Conservation (phyloP, 2,113 vertebrate species). For the Phoxinus phoxinus region DNA sequence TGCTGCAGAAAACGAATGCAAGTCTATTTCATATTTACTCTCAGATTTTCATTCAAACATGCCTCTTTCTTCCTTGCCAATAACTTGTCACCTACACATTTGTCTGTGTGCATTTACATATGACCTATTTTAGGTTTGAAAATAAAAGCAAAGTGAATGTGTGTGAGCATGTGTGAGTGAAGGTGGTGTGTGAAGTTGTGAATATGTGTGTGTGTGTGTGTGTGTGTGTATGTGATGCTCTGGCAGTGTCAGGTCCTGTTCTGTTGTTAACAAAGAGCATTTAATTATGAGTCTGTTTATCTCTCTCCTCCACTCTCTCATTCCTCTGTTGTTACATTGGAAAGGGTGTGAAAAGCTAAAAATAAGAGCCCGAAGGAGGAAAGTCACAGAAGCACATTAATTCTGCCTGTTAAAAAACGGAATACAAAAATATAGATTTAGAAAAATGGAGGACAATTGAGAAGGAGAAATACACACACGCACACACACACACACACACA, state of each 20-base stretch:
- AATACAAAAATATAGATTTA: conserved; percentile 62
- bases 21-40: conserved; percentile 12
- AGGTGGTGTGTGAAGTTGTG: conserved; percentile 58
- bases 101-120: conserved; percentile 65
- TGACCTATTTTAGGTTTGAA: conserved; percentile 65
- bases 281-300: conserved; percentile 75
- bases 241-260: conserved; percentile 61
- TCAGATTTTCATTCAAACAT: conserved; percentile 20
- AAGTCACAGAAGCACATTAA: conserved; percentile 49
- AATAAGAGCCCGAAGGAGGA: conserved; percentile 69
- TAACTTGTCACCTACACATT: conserved; percentile 54
- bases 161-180: conserved; percentile 47
- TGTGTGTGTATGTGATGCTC: background rate
- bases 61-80: conserved; percentile 16
- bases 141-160: conserved; percentile 12
- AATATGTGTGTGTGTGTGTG: background rate
- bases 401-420: conserved; percentile 61
- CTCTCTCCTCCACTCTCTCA: conserved; percentile 47
- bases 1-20: background rate
- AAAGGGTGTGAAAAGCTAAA: conserved; percentile 74
- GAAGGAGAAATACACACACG: background rate
- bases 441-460: conserved; percentile 34
- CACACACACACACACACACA: too few relatives aligned
- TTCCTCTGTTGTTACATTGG: conserved; percentile 60
- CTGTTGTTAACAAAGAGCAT: conserved; percentile 73